Evolutionary conservation across 1,140 invertebrate genomes (phyloP).

Genomic region (Cherax destructor): DNA sequence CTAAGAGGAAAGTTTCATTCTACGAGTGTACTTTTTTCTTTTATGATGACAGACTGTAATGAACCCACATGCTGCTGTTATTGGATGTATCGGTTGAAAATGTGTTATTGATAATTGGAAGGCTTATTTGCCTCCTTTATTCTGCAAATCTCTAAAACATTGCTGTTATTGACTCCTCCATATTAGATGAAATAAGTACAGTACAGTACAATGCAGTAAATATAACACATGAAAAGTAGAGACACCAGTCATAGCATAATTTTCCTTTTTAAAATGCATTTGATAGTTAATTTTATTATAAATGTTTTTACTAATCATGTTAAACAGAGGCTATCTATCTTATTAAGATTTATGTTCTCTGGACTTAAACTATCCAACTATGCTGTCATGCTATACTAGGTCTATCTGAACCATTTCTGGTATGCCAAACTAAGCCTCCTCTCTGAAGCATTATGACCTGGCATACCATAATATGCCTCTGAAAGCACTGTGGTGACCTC

Average conservation of each 20-base stretch:
- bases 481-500: no score
- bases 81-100: background rate
- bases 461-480: no score
- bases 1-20: background rate
- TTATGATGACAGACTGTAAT: background rate
- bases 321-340: background rate
- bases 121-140: background rate
- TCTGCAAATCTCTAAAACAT: background rate
- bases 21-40: background rate
- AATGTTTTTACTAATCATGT: conserved; percentile 41
- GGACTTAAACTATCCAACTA: background rate
- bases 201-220: background rate
- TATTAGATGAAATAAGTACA: background rate
- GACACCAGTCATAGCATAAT: background rate
- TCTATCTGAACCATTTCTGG: no score
- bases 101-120: background rate
- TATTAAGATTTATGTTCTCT: conserved; percentile 36
- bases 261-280: background rate
- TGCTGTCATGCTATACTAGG: background rate
- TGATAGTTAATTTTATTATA: background rate
- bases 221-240: background rate
- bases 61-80: background rate
- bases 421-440: no score
- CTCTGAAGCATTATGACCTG: no score
- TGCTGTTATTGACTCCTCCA: background rate